A percentile compares a stretch with the other conserved stretches of the same genome.
Conservation (phyloP, 2,113 vertebrate species). For the Phalacrocorax aristotelis region DNA sequence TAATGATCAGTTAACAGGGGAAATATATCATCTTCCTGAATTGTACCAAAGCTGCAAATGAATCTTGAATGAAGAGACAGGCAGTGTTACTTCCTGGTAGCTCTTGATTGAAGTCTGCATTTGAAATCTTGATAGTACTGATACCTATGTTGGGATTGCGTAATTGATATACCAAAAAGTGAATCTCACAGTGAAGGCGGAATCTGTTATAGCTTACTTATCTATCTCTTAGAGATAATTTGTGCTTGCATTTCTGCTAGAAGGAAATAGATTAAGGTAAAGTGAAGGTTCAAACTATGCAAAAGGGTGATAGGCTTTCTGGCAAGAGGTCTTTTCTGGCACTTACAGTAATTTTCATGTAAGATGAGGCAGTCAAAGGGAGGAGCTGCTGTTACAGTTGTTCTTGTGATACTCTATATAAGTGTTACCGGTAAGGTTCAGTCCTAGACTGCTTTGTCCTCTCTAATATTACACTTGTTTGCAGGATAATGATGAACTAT, state of each 20-base stretch:
- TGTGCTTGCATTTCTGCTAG: not conserved
- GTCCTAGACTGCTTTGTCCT: not conserved
- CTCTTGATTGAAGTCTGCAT: not conserved
- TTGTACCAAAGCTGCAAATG: not conserved
- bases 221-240: not conserved
- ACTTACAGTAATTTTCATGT: not conserved
- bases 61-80: not conserved
- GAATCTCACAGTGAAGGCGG: not conserved
- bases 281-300: not conserved
- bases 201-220: not conserved
- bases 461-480: constrained; percentile 15
- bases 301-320: not conserved
- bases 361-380: not conserved
- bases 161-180: not conserved
- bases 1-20: not conserved
- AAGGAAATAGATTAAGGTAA: not conserved
- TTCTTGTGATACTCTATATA: not conserved
- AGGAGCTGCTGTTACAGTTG: not conserved
- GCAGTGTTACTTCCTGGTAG: not conserved
- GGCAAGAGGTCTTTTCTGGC: not conserved
- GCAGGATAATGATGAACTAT: constrained; percentile 92
- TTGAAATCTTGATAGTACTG: not conserved
- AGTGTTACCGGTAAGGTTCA: not conserved
- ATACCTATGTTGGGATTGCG: not conserved
- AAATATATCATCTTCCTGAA: not conserved